Percentiles rank a stretch among this genome's conserved stretches.
phyloP scores from a whole-genome alignment of 2,888 invertebrate genomes.

The Meteorus cinctellus region DNA sequence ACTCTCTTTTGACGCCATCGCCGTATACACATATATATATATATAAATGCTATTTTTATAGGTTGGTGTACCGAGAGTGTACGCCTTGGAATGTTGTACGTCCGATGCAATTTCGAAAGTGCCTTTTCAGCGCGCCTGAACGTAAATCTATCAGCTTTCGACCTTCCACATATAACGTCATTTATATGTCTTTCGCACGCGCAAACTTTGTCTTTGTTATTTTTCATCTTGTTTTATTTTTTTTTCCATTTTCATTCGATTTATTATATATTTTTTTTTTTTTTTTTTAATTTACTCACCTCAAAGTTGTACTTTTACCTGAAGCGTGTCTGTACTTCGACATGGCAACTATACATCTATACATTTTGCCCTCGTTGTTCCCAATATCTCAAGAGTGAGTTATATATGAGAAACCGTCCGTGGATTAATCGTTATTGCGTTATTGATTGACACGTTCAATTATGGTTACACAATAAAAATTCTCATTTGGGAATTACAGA shows the following conservation, averaged over 20 bases:
- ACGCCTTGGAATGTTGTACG: slow-evolving; percentile 48
- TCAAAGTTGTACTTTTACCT: not conserved
- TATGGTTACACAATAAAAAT: no score
- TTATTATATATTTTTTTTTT: not conserved
- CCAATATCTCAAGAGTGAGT: no score
- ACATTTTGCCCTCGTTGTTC: no score
- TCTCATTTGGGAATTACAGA: no score
- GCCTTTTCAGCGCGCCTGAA: slow-evolving; percentile 48
- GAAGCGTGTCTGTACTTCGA: no score
- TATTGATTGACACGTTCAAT: no score
- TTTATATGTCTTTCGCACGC: slow-evolving; percentile 36
- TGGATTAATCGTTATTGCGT: no score
- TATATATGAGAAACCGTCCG: no score
- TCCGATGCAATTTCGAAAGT: slow-evolving; percentile 56
- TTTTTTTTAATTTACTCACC: not conserved
- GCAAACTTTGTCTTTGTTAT: not conserved
- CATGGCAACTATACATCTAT: no score
- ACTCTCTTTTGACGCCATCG: not conserved
- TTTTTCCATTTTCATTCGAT: no score
- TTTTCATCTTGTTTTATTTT: slow-evolving; percentile 13
- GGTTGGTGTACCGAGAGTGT: not conserved
- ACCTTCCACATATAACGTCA: slow-evolving; percentile 46
- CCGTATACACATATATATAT: not conserved
- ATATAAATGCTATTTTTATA: no score
- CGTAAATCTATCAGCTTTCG: slow-evolving; percentile 56